phyloP scores from a whole-genome alignment of 1,140 invertebrate genomes.

The Diuraphis noxia region DNA sequence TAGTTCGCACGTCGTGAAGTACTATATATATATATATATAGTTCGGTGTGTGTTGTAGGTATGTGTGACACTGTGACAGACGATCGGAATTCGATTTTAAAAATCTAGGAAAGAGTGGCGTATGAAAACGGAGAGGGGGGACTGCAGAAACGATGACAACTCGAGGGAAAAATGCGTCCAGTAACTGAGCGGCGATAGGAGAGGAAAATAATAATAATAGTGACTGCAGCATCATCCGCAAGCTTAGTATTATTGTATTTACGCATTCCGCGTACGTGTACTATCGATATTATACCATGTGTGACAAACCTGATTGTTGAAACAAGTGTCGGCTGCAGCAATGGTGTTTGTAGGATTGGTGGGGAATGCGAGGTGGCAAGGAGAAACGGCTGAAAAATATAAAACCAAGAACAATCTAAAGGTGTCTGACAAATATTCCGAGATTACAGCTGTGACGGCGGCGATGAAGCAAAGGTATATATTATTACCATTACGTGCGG shows the following conservation, averaged over 20 bases:
- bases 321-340: not conserved
- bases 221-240: not conserved
- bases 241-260: not conserved
- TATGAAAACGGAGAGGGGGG: too few relatives aligned
- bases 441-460: not conserved
- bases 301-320: slow-evolving; percentile 3
- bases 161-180: not conserved
- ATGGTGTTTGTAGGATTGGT: not conserved
- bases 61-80: not conserved
- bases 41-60: not conserved
- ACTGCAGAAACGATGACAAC: not conserved
- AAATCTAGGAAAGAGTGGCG: not conserved
- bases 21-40: too few relatives aligned
- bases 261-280: not conserved
- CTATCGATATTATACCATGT: not conserved
- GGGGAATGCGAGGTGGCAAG: too few relatives aligned
- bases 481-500: not conserved
- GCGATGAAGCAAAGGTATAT: not conserved
- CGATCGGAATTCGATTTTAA: slow-evolving; percentile 6
- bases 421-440: not conserved
- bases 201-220: not conserved
- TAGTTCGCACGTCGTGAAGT: not conserved
- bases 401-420: not conserved
- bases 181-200: not conserved
- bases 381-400: not conserved